phyloP scores from a whole-genome alignment of 1,140 invertebrate genomes.

The Penaeus japonicus region DNA sequence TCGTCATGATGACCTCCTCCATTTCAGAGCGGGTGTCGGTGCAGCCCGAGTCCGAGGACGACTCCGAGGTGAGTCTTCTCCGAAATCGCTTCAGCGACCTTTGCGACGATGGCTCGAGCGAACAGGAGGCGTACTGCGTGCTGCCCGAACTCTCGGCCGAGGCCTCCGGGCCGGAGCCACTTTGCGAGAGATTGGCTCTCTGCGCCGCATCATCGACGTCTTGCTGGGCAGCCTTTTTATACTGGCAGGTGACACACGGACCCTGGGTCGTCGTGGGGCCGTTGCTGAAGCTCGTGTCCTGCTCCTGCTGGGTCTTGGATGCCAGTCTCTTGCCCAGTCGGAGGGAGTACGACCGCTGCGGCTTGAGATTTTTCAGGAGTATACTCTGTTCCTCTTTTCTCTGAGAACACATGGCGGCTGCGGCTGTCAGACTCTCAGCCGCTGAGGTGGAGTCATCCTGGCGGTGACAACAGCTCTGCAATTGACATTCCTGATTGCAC shows the following conservation, averaged over 20 bases:
- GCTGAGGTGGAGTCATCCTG: neutral
- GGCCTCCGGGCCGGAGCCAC: neutral
- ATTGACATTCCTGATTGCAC: neutral
- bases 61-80: neutral
- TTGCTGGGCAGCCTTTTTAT: neutral
- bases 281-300: constrained; percentile 15
- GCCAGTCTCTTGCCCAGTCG: neutral
- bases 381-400: neutral
- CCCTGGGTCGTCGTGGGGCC: constrained; percentile 1
- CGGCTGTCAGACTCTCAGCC: neutral
- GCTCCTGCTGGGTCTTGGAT: neutral
- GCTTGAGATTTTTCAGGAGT: constrained; percentile 14
- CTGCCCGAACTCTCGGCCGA: too few species aligned
- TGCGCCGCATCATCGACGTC: neutral
- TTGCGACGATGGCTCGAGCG: neutral
- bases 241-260: neutral
- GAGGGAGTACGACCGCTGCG: constrained; percentile 36
- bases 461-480: neutral
- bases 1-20: constrained; percentile 39
- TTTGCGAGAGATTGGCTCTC: neutral
- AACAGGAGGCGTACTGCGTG: too few species aligned
- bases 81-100: neutral
- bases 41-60: constrained; percentile 13
- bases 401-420: neutral
- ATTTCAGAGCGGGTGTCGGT: constrained; percentile 12